Evolutionary conservation across 1,140 invertebrate genomes (phyloP).

Genomic region (Propsilocerus akamusi): DNA sequence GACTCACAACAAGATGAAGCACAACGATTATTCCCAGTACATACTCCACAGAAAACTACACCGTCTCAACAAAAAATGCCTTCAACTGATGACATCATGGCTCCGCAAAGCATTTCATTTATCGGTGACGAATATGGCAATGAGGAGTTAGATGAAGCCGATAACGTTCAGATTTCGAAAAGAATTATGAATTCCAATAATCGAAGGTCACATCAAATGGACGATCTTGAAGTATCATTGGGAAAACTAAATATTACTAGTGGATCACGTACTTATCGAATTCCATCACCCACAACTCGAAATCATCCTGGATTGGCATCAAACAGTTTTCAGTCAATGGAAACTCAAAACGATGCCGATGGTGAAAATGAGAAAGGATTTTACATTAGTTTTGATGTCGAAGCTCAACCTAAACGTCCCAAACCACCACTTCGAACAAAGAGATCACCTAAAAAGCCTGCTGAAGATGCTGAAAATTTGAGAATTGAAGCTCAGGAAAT

Average conservation of each 20-base stretch:
- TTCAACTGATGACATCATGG: slow-evolving; percentile 60
- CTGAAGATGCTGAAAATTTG: not conserved
- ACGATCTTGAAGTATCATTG: slow-evolving; percentile 39
- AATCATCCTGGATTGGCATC: slow-evolving; percentile 47
- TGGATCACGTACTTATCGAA: slow-evolving; percentile 69
- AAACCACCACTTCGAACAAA: slow-evolving; percentile 69
- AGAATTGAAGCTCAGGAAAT: not conserved
- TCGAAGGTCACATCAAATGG: slow-evolving; percentile 17
- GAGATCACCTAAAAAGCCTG: slow-evolving; percentile 49
- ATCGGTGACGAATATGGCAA: slow-evolving; percentile 44
- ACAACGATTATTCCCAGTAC: slow-evolving; percentile 23
- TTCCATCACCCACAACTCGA: slow-evolving; percentile 54
- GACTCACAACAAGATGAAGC: slow-evolving; percentile 16
- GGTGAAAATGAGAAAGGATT: slow-evolving; percentile 73
- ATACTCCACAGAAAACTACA: slow-evolving; percentile 20
- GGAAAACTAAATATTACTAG: slow-evolving; percentile 64
- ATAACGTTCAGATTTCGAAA: not conserved
- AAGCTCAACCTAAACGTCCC: slow-evolving; percentile 57
- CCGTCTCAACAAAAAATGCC: slow-evolving; percentile 26
- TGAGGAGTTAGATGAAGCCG: not conserved
- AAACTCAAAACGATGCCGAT: slow-evolving; percentile 25
- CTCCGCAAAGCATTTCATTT: slow-evolving; percentile 81
- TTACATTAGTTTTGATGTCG: slow-evolving; percentile 83
- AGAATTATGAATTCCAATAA: slow-evolving; percentile 1
- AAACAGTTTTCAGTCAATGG: slow-evolving; percentile 47